These are phyloP conservation scores for Albula goreensis DNA, from an alignment of 2,113 vertebrate species.

Conservation along the genomic window DNA sequence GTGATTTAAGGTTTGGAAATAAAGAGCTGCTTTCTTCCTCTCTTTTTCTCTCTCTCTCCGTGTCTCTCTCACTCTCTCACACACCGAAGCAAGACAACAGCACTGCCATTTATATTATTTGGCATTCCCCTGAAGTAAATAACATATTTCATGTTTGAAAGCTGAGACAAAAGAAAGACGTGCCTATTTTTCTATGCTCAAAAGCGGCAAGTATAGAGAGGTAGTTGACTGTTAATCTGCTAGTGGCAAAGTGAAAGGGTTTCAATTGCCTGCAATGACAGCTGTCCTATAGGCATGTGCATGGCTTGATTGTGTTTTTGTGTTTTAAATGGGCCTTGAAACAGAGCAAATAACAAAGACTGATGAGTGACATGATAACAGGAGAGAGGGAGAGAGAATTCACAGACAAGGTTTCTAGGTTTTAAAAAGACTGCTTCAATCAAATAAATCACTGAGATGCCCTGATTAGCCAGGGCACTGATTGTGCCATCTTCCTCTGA, in stretches of 20 bases:
- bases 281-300: constrained; percentile 6
- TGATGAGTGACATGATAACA: neutral
- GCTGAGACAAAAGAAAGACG: neutral
- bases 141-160: constrained; percentile 12
- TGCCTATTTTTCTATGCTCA: neutral
- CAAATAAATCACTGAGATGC: neutral
- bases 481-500: neutral
- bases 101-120: neutral
- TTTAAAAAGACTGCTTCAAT: neutral
- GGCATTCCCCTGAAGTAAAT: neutral
- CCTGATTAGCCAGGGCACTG: neutral
- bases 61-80: neutral
- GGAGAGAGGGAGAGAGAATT: neutral
- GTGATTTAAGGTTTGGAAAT: constrained; percentile 35
- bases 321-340: neutral
- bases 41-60: neutral
- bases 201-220: neutral
- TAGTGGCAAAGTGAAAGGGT: neutral
- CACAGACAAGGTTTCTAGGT: neutral
- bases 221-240: neutral
- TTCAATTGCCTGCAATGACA: neutral
- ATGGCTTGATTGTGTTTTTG: neutral
- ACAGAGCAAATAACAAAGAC: neutral
- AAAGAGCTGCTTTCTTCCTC: constrained; percentile 13
- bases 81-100: neutral